Evolutionary conservation across 2,113 vertebrate genomes (phyloP), one percentile per base, ranked within the genome.

Genomic region (Trematomus loennbergii): DNA sequence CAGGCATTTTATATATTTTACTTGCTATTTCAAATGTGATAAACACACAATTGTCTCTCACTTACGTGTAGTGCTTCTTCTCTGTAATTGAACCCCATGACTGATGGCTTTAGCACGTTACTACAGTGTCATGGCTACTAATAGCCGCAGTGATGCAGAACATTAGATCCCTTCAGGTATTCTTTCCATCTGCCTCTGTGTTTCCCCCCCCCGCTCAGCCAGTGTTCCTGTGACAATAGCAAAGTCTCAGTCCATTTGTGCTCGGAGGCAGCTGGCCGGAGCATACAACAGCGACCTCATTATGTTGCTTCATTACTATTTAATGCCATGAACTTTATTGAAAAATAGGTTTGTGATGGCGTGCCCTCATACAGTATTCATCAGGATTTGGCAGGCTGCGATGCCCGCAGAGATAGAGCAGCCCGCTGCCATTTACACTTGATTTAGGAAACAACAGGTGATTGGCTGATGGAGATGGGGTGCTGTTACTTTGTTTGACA

Each of bases 291-390:
- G 78, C 72, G 43, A 74, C 84, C 88, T 92, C 88, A 90, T 93
- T 91, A 89, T 82, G 83, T 75, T 57, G 65, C 83, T 74, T 88
- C 88, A 91, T 93, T 83, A 89, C 48, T 87, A 82, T 88, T 92
- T 91, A 89, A 91, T 88, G 79, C 79, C 82, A 17, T 81, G 84
- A 87, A 88, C 88, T 91, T 92, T 87, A 88, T 72, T 85, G 88
- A 79, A 83, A 82, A 90, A 85, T 84, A 81, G 83, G 77, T 82
- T 86, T 80, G 72, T 29, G 84, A 87, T 82, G 52, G 82, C 46
- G 43, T 59, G 75, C 75, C 60, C 82, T 91, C 83, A 85, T 82
- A 54, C 85, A 86, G 59, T 88, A 89, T 88, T 89, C 81, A 89
- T 89, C 75, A 58, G 25, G 36, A 78, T 67, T 61, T 67, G 72